Conservation (phyloP, 1,140 invertebrate species). For the Brachionus plicatilis region DNA sequence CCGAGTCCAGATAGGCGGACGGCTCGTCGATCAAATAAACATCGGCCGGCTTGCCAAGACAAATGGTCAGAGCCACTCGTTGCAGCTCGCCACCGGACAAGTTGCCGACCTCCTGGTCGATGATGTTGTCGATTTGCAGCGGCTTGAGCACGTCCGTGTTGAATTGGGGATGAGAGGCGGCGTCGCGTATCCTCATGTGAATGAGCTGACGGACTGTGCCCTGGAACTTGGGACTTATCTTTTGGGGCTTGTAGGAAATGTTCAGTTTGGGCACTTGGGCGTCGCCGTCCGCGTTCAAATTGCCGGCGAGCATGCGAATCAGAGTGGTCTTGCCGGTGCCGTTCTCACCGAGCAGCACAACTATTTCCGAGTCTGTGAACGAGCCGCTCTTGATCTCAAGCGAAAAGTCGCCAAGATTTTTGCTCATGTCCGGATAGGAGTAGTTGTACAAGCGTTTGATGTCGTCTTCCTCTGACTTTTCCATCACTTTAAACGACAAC, state of each 20-base stretch:
- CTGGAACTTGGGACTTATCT: conserved; percentile 95
- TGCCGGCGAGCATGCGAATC: conserved; percentile 94
- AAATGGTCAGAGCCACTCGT: conserved; percentile 87
- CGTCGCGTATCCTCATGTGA: conserved; percentile 92
- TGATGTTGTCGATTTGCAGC: conserved; percentile 91
- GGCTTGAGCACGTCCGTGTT: conserved; percentile 99
- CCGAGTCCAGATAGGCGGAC: conserved; percentile 96
- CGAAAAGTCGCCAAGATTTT: conserved; percentile 72
- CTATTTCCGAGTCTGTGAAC: conserved; percentile 98
- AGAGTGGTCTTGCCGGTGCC: conserved; percentile 99
- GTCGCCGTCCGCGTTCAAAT: conserved; percentile 81
- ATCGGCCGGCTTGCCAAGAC: conserved; percentile 95
- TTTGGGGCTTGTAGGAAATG: conserved; percentile 99
- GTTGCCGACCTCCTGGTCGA: conserved; percentile 93
- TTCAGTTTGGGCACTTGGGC: conserved; percentile 81
- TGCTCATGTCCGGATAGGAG: conserved; percentile 76
- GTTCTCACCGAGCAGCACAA: conserved; percentile 96
- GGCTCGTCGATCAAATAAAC: conserved; percentile 99
- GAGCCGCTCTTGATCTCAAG: conserved; percentile 78
- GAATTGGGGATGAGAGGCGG: conserved; percentile 93
- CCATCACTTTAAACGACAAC: conserved; percentile 93
- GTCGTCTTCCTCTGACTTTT: conserved; percentile 93
- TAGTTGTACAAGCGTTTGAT: conserved; percentile 92
- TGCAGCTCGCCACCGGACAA: conserved; percentile 98
- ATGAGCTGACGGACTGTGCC: conserved; percentile 82